These are phyloP conservation scores for Chelon auratus DNA, from an alignment of 2,797 vertebrate species.

Conservation along the genomic window DNA sequence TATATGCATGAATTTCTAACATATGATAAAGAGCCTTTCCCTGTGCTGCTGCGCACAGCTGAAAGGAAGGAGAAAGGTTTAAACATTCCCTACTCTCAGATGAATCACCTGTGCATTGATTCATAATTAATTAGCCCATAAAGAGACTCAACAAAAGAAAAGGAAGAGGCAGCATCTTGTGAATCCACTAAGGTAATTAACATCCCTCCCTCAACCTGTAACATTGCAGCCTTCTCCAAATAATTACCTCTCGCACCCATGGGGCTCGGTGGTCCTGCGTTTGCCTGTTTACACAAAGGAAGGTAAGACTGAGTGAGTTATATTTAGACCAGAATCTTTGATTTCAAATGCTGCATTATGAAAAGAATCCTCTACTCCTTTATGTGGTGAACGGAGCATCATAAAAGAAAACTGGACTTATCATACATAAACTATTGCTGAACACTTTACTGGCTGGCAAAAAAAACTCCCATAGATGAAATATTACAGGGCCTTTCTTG, in stretches of 20 bases:
- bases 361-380: constrained; percentile 13
- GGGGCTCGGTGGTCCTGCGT: constrained; percentile 65
- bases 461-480: constrained; percentile 27
- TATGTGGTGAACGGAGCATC: constrained; percentile 3
- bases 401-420: constrained; percentile 1
- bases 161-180: constrained; percentile 71
- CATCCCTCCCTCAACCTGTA: constrained; percentile 77
- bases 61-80: constrained; percentile 68
- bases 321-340: constrained; percentile 69
- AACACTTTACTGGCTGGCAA: constrained; percentile 5
- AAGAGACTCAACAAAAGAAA: constrained; percentile 77
- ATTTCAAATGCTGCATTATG: constrained; percentile 68
- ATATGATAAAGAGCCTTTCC: constrained; percentile 64
- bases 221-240: constrained; percentile 78
- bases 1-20: constrained; percentile 41
- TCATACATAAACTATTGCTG: background rate
- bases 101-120: constrained; percentile 82
- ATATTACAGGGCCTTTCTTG: constrained; percentile 46
- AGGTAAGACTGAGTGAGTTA: constrained; percentile 72
- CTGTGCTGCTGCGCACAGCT: constrained; percentile 43
- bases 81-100: constrained; percentile 72
- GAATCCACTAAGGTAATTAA: constrained; percentile 84
- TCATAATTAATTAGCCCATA: constrained; percentile 86
- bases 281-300: constrained; percentile 73
- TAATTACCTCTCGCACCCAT: constrained; percentile 78